Evolutionary conservation across 30 jellyfish, hydroid and myxozoan genomes (phyloP).

Genomic region (Aurelia sp.): DNA sequence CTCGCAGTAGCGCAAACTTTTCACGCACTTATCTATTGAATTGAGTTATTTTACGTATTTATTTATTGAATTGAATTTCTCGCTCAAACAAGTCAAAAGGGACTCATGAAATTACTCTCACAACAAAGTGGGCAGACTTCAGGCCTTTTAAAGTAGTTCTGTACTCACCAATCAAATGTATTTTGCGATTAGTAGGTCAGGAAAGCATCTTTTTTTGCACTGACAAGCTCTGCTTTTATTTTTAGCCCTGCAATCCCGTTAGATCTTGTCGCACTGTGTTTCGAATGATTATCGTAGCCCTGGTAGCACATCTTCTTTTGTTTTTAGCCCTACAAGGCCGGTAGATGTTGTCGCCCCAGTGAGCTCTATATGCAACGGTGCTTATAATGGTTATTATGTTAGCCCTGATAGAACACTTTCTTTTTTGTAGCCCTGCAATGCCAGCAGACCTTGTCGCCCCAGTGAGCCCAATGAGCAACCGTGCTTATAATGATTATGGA

Average conservation of each 20-base stretch:
- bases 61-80: too few species aligned
- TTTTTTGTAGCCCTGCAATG: conserved; percentile 77
- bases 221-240: not conserved
- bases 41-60: too few species aligned
- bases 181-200: too few species aligned
- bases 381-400: conserved; percentile 25
- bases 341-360: conserved; percentile 73
- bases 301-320: not conserved
- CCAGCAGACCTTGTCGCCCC: conserved; percentile 86
- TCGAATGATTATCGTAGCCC: conserved; percentile 42
- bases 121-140: too few species aligned
- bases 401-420: not conserved
- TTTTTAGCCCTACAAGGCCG: conserved; percentile 89
- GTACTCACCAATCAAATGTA: too few species aligned
- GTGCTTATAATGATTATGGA: conserved; percentile 37
- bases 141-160: too few species aligned
- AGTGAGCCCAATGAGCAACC: conserved; percentile 44
- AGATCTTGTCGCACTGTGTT: conserved; percentile 64
- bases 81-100: too few species aligned
- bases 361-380: conserved; percentile 48
- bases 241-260: conserved; percentile 92
- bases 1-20: too few species aligned
- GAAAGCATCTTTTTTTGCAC: too few species aligned
- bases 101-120: too few species aligned
- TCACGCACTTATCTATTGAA: too few species aligned